phyloP scores from a whole-genome alignment of 1,140 invertebrate species.

The Caerostris extrusa region DNA sequence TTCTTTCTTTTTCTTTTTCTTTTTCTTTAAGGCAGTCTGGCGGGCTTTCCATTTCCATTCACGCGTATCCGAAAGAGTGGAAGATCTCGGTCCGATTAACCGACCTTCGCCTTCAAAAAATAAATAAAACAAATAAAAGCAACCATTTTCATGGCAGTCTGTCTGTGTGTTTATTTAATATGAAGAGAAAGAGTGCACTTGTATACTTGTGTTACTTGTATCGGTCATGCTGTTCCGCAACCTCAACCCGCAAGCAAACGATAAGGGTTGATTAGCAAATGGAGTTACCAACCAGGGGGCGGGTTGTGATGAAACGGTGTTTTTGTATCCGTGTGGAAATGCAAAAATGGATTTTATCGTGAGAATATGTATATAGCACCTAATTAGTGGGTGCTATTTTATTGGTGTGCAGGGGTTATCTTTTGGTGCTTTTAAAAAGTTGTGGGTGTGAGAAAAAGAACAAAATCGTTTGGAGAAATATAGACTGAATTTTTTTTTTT shows the following conservation, averaged over 20 bases:
- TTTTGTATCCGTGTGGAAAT: background rate
- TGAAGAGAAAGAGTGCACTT: no score
- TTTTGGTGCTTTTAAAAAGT: background rate
- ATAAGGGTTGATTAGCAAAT: background rate
- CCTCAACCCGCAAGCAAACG: background rate
- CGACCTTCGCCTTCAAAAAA: conserved; percentile 33
- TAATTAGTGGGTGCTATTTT: background rate
- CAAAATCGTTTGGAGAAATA: background rate
- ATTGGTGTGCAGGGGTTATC: background rate
- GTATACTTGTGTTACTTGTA: no score
- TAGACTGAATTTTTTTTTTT: background rate
- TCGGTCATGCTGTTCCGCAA: background rate
- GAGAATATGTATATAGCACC: background rate
- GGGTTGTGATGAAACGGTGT: background rate
- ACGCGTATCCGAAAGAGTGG: background rate
- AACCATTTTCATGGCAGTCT: background rate
- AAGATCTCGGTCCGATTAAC: conserved; percentile 13
- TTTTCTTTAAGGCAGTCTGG: background rate
- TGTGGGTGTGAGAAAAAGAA: background rate
- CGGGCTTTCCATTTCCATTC: conserved; percentile 15
- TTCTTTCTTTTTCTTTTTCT: background rate
- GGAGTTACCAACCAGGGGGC: background rate
- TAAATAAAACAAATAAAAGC: background rate
- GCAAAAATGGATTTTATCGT: background rate
- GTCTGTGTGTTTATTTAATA: background rate